phyloP scores from a whole-genome alignment of 1,140 invertebrate species.

The Forficula auricularia region DNA sequence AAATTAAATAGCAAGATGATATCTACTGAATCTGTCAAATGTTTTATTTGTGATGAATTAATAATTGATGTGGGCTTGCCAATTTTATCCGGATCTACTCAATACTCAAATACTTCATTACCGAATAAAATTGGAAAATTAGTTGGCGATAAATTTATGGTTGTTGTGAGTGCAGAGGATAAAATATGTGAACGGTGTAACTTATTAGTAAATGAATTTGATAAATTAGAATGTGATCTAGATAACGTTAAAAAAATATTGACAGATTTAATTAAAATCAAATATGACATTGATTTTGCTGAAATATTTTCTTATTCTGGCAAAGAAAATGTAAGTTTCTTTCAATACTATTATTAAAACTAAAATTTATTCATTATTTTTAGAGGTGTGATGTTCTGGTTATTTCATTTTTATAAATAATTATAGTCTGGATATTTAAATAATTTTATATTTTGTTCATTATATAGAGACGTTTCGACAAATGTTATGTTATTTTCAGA shows the following conservation, averaged over 20 bases:
- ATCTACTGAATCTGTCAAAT: neutral
- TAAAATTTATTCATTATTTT: neutral
- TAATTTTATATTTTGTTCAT: too few relatives aligned
- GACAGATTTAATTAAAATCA: conserved; percentile 13
- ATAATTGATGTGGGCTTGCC: conserved; percentile 9
- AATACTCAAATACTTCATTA: conserved; percentile 13
- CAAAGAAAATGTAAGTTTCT: neutral
- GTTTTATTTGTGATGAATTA: conserved; percentile 15
- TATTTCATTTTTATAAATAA: neutral
- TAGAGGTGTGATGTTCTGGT: neutral
- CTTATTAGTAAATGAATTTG: conserved; percentile 14
- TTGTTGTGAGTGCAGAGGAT: conserved; percentile 15
- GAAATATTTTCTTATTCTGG: neutral
- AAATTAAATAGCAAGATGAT: too few relatives aligned
- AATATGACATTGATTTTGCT: conserved; percentile 13
- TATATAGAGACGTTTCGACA: too few relatives aligned
- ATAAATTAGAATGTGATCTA: conserved; percentile 16
- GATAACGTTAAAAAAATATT: conserved; percentile 13
- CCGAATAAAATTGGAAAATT: conserved; percentile 17
- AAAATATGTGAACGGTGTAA: conserved; percentile 15
- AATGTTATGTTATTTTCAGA: neutral
- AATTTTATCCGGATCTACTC: conserved; percentile 11
- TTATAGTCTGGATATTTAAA: neutral
- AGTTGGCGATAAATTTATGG: conserved; percentile 16
- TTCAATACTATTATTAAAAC: neutral